These are phyloP conservation scores for Formicarius rufipectus DNA, from an alignment of 2,113 vertebrate species.

Conservation along the genomic window DNA sequence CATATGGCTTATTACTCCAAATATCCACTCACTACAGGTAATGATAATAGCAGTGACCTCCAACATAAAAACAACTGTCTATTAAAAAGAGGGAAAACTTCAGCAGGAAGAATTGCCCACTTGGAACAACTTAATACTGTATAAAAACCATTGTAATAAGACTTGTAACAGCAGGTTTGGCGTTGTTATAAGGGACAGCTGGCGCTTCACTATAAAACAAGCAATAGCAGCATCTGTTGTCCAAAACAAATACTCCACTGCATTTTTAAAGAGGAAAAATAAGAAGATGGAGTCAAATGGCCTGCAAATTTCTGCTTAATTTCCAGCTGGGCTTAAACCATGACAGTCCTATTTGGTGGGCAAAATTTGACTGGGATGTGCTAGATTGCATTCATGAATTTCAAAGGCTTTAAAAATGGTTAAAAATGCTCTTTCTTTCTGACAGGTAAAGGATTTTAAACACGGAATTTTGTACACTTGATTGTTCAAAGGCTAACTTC, in stretches of 20 bases:
- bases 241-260: not conserved
- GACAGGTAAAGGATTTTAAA: not conserved
- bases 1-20: not conserved
- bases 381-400: not conserved
- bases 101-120: not conserved
- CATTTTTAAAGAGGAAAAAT: not conserved
- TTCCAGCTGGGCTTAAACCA: not conserved
- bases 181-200: constrained; percentile 38
- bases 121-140: not conserved
- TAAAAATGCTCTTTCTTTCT: not conserved
- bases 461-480: not conserved
- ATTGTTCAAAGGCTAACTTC: not conserved
- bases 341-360: not conserved
- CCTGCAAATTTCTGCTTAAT: not conserved
- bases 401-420: not conserved
- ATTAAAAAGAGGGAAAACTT: constrained; percentile 1
- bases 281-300: not conserved
- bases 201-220: constrained; percentile 9
- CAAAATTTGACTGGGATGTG: not conserved
- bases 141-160: not conserved
- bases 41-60: not conserved
- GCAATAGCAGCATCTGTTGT: not conserved
- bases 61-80: not conserved
- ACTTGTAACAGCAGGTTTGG: not conserved
- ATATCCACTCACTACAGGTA: not conserved